Base-by-base conservation (phyloP, 2,113 vertebrate species). In the Canis aureus region DNA sequence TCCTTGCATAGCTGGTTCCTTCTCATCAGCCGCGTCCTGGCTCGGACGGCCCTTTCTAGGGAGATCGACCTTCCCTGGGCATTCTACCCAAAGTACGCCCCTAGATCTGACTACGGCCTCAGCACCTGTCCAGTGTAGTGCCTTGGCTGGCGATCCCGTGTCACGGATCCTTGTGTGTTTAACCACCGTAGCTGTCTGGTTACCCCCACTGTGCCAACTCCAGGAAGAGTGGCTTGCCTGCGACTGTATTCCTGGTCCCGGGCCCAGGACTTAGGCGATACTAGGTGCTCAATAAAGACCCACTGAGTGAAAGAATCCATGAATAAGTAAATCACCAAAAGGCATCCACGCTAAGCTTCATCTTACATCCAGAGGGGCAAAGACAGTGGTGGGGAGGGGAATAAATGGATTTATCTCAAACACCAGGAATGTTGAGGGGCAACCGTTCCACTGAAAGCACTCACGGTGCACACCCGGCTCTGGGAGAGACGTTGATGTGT, bases 151-250 rank as follows among this genome's bases (percentile, higher is more conserved):
- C 53, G 35, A 27, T 2, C 27, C n/a, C 17, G 25, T 69, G 3
- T 17, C 57, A 57, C 80, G 60, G 73, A 23, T 38, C 25, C 64
- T 49, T n/a, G 20, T 53, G 32, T 13, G 5, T 35, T n/a, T 38
- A 11, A 32, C 35, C 53, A 1, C 25, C 0, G 9, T 53, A 20
- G 29, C 22, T 2, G 12, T 35, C 49, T 10, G 4, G 8, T 2
- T 0, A 20, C 12, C 23, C 29, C 7, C 15, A 49, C 79, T n/a
- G 6, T 15, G 32, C 43, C 76, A 32, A 27, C 20, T 32, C 22
- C 8, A 2, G 0, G 27, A 35, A 35, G 76, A 11, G 2, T 2
- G 8, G 8, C 57, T 32, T 13, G 4, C 35, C 35, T 0, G 8
- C 32, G 12, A 2, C 27, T 15, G 27, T 32, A 1, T 25, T 66